These are phyloP conservation scores for Calycopis cecrops DNA, from an alignment of 1,140 invertebrate species.

Conservation along the genomic window DNA sequence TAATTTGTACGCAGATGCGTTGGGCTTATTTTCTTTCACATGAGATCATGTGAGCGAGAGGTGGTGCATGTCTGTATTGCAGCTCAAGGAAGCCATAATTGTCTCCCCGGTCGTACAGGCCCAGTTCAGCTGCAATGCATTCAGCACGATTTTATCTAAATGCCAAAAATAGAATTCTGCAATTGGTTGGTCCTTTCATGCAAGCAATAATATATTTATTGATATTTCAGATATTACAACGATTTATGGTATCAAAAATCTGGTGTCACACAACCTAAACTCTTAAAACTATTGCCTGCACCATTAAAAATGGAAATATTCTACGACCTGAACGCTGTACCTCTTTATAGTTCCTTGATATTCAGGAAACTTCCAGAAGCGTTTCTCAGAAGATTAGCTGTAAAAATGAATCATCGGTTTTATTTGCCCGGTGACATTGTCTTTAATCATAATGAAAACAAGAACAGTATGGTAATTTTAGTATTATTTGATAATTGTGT, in stretches of 20 bases:
- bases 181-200: not conserved
- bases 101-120: too few species aligned
- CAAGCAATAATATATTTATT: not conserved
- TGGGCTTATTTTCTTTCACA: too few species aligned
- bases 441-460: slow-evolving; percentile 64
- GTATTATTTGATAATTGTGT: slow-evolving; percentile 29
- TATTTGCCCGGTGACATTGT: slow-evolving; percentile 66
- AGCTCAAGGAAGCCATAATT: too few species aligned
- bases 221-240: slow-evolving; percentile 51
- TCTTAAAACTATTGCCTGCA: slow-evolving; percentile 51
- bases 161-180: too few species aligned
- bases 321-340: slow-evolving; percentile 67
- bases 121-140: too few species aligned
- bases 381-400: slow-evolving; percentile 60
- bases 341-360: slow-evolving; percentile 63
- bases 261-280: slow-evolving; percentile 58
- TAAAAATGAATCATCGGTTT: slow-evolving; percentile 66
- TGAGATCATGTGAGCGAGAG: too few species aligned
- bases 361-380: slow-evolving; percentile 66
- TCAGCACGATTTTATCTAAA: too few species aligned
- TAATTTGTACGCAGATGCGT: too few species aligned
- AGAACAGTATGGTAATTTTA: slow-evolving; percentile 61
- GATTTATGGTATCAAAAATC: slow-evolving; percentile 69
- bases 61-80: too few species aligned
- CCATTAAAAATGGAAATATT: slow-evolving; percentile 66